Base-by-base conservation (phyloP, 1,140 invertebrate species). In the Ganaspis sp. region DNA sequence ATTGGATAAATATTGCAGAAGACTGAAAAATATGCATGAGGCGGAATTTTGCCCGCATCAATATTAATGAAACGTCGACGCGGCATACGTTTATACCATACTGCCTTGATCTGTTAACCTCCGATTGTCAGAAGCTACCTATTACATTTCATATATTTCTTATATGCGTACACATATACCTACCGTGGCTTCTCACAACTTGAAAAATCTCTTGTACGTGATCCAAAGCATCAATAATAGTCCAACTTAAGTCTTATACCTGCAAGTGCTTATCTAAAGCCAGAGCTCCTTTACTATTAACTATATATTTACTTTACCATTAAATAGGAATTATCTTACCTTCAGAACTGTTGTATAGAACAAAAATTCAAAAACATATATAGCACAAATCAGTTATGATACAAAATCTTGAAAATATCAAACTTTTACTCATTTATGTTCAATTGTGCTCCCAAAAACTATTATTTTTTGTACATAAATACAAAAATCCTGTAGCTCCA, bases 81-180 rank as follows among this genome's bases (percentile, higher is more conserved):
- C 38, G 4, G 3, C 71, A 23, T 76, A 72, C 29, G 9, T 49
- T 79, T 45, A 58, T 40, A 81, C 71, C 78, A 72, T 85, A 84
- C 81, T 84, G 80, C 88, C 89, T 90, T 90, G 88, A 89, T 90
- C 87, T 82, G 83, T 88, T 89, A 89, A 90, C 88, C 87, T 81
- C 84, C 71, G 69, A 11, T 64, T 64, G 23, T 26, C 58, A 64
- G 58, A 64, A 64, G 12, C 26, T 69, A 77, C 74, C 78, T 73
- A 81, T 79, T 76, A 72, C 54, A 54, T 78, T 82, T 78, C 73
- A 72, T 82, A 74, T 82, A n/a, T n/a, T 64, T 64, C 58, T 64
- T 64, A 29, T 29, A 29, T 64, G 11, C 8, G 1, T 40, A 4
- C 12, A n/a, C 0, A n/a, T n/a, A n/a, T 49, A n/a, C 17, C 45